Base-by-base conservation (phyloP, 1,140 invertebrate genomes). In the Orussus abietinus region DNA sequence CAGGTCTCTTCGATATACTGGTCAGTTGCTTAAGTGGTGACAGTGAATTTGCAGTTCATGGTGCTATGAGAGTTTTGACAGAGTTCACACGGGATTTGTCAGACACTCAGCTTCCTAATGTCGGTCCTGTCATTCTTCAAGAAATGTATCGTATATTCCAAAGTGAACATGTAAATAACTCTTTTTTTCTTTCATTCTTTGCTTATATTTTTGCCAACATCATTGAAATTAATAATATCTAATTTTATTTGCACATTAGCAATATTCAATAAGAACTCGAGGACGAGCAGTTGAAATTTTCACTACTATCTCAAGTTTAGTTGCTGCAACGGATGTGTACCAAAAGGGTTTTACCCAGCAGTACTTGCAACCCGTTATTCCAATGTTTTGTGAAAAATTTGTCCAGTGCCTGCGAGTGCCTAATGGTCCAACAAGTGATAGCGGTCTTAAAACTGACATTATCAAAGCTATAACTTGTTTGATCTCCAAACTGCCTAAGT, bases 61-160 rank as follows among this genome's bases (percentile, higher is more conserved):
- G 86, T 28, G 81, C 85, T 5, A 88, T 90, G 84, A 73, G 85
- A 60, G 85, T 88, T 14, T 65, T 90, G 14, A 80, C 80, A 45
- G 85, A 89, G 65, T 84, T 88, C 45, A 78, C 77, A 4, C 76
- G 83, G 41, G 85, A 89, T 64, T 69, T 86, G 2, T 79, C 77
- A 5, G 86, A 88, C 51, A 75, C 64, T 10, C 84, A 88, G 57
- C 79, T 89, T 42, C 77, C 79, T 13, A 77, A 83, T 54, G 78
- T 89, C 26, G 85, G 84, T 10, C 85, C 85, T 5, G 75, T 88
- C 5, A 82, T 90, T 37, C 72, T 89, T 7, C 83, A 85, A 39
- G 85, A 88, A 68, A 84, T 88, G 73, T 85, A 83, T 53, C 76
- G 82, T 53, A 86, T 88, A 35, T 84, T 87, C 51, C 74, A 79